Evolutionary conservation across 2,888 invertebrate species (phyloP).

Genomic region (Drosophila nigritarsus): DNA sequence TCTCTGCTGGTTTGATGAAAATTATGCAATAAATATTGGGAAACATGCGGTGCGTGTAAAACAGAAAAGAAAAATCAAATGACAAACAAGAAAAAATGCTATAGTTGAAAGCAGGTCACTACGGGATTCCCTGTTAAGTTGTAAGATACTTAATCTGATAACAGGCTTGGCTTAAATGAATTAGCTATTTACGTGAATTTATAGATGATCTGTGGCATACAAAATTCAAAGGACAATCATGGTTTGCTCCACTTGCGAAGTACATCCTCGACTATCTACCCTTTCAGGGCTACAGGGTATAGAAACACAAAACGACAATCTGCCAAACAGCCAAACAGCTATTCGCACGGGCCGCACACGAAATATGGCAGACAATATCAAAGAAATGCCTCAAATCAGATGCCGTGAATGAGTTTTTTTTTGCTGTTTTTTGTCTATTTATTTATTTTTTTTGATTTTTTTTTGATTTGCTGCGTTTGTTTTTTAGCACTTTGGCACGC

Average conservation of each 20-base stretch:
- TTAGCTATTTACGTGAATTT: too few relatives aligned
- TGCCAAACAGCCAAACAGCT: conserved; percentile 15
- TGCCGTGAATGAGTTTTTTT: conserved; percentile 43
- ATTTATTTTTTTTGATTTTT: background rate
- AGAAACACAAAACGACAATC: conserved; percentile 16
- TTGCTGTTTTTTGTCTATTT: background rate
- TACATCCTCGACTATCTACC: background rate
- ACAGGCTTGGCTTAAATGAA: background rate
- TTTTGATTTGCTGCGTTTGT: conserved; percentile 13
- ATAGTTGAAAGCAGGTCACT: background rate
- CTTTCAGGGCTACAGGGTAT: background rate
- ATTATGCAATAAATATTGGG: conserved; percentile 62
- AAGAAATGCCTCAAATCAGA: conserved; percentile 63
- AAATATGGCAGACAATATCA: conserved; percentile 59
- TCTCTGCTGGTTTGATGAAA: conserved; percentile 32
- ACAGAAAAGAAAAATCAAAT: conserved; percentile 20
- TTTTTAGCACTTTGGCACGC: conserved; percentile 36
- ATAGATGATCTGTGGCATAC: background rate
- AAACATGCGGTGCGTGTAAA: conserved; percentile 29
- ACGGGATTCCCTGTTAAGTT: background rate
- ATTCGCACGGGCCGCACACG: conserved; percentile 45
- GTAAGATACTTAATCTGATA: background rate
- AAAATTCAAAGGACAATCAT: too few relatives aligned
- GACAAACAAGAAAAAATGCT: background rate
- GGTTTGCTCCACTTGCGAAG: background rate